Conservation (phyloP, 2,113 vertebrate genomes). For the Callorhinus ursinus region DNA sequence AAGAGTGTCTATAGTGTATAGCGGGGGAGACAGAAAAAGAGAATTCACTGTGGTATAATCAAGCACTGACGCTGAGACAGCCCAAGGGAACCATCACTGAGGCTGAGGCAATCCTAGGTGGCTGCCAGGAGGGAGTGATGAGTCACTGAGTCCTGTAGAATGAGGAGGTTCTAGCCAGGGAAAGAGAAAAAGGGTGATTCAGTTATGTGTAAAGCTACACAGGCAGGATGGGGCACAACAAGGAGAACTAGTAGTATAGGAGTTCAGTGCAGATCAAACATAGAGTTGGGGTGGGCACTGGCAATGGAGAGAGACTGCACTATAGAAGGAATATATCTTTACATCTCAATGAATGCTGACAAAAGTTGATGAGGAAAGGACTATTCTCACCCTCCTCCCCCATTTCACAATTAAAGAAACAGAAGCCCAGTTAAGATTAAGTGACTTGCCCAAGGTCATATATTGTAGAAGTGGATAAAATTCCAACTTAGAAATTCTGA, state of each 20-base stretch:
- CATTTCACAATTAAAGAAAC: conserved; percentile 22
- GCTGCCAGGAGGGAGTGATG: background rate
- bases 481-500: background rate
- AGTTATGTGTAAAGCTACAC: background rate
- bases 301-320: background rate
- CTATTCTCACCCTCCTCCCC: background rate
- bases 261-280: background rate
- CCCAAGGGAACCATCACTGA: background rate
- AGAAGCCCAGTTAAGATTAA: background rate
- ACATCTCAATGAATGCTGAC: background rate
- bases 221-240: background rate
- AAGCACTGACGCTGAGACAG: background rate
- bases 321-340: background rate
- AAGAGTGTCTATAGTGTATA: background rate
- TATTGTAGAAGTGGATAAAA: background rate
- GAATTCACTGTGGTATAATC: background rate
- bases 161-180: background rate
- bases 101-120: background rate
- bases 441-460: background rate
- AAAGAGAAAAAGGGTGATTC: background rate
- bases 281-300: background rate
- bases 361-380: background rate
- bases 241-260: background rate
- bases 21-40: background rate
- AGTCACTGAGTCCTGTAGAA: background rate